Conservation (phyloP, 2,888 invertebrate genomes). For the Tribolium freemani region DNA sequence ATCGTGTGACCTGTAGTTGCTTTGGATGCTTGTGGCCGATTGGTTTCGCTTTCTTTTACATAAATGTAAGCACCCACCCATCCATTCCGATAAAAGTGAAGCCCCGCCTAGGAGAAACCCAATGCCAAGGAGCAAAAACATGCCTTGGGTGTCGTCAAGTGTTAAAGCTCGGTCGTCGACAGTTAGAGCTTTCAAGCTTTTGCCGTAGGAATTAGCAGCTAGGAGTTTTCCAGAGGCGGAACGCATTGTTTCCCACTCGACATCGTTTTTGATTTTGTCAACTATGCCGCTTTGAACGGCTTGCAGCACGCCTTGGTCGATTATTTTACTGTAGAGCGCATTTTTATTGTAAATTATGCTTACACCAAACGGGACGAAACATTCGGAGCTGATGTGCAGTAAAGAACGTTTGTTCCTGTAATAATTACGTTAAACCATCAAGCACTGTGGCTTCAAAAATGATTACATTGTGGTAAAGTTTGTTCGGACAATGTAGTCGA, state of each 20-base stretch:
- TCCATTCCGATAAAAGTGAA: constrained; percentile 78
- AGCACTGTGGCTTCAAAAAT: background rate
- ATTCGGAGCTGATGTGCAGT: constrained; percentile 81
- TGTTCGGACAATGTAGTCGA: constrained; percentile 80
- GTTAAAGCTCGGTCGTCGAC: constrained; percentile 82
- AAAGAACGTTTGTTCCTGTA: constrained; percentile 73
- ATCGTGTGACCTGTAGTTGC: constrained; percentile 61
- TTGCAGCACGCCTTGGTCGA: constrained; percentile 74
- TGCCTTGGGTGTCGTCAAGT: constrained; percentile 85
- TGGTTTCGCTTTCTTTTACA: constrained; percentile 66
- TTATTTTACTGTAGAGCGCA: constrained; percentile 75
- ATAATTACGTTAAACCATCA: constrained; percentile 36
- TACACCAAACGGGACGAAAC: constrained; percentile 81
- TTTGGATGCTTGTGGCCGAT: constrained; percentile 56
- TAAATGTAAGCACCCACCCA: constrained; percentile 77
- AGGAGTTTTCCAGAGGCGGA: constrained; percentile 74
- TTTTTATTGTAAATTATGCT: constrained; percentile 76
- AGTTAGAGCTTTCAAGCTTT: constrained; percentile 67
- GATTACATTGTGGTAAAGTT: constrained; percentile 77
- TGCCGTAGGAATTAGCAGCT: constrained; percentile 68
- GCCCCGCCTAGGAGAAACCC: constrained; percentile 78
- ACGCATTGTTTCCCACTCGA: constrained; percentile 81
- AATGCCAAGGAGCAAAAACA: constrained; percentile 81
- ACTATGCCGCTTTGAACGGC: constrained; percentile 79
- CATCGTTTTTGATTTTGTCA: constrained; percentile 77